Evolutionary conservation across 2,113 vertebrate species (phyloP).

Genomic region (Caracal caracal): DNA sequence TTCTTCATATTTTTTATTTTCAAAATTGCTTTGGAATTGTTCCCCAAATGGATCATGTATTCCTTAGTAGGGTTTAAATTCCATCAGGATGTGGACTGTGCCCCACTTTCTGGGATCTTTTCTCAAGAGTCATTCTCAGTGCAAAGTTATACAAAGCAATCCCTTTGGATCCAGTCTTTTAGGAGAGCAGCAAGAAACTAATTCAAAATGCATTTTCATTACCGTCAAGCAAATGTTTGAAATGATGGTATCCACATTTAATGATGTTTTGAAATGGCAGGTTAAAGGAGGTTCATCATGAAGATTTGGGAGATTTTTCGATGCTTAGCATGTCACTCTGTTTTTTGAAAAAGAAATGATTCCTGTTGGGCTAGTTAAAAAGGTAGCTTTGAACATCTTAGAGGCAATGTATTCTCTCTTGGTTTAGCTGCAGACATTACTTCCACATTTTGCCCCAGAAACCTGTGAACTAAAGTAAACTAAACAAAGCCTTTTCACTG

Average conservation of each 20-base stretch:
- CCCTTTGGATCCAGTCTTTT: not conserved
- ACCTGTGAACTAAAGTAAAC: not conserved
- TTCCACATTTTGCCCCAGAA: not conserved
- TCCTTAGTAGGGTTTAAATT: not conserved
- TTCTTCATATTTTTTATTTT: not conserved
- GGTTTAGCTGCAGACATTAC: not conserved
- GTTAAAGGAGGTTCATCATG: not conserved
- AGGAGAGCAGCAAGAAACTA: not conserved
- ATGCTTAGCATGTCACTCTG: not conserved
- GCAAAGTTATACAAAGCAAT: not conserved
- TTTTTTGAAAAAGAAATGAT: conserved; percentile 23
- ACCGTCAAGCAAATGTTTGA: not conserved
- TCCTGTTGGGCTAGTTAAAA: not conserved
- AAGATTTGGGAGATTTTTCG: not conserved
- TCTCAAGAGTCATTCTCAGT: not conserved
- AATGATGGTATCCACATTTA: not conserved
- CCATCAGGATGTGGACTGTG: not conserved
- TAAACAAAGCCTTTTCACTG: not conserved
- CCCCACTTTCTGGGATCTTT: not conserved
- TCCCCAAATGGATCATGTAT: not conserved
- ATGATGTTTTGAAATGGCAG: not conserved
- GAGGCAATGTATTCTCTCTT: not conserved
- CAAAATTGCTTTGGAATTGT: not conserved
- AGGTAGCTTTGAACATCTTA: not conserved
- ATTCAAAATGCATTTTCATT: conserved; percentile 7